These are phyloP conservation scores for Cygnus buccinator DNA, from an alignment of 2,113 vertebrate species.

Conservation along the genomic window DNA sequence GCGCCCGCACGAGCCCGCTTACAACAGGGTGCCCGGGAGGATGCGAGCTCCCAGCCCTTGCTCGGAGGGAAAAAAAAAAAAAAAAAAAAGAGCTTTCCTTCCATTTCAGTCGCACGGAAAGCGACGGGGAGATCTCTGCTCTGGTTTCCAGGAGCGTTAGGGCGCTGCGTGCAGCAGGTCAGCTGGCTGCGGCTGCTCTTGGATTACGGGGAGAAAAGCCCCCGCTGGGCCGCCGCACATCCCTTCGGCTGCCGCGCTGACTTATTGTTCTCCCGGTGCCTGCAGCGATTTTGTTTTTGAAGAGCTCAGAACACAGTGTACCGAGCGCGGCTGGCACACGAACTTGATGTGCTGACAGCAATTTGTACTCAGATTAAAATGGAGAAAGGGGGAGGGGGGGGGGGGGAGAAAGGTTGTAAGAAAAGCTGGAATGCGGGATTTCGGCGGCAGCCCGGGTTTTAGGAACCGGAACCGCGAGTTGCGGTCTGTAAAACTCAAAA, in stretches of 20 bases:
- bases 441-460: conserved; percentile 53
- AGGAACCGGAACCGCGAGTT: conserved; percentile 63
- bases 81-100: not conserved
- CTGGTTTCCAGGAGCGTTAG: conserved; percentile 52
- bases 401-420: conserved; percentile 60
- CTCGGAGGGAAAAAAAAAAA: not conserved
- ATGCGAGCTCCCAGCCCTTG: not conserved
- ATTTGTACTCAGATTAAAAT: conserved; percentile 84
- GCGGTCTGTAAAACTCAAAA: conserved; percentile 34
- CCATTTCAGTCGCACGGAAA: not conserved
- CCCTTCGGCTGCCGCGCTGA: conserved; percentile 78
- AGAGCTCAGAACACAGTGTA: conserved; percentile 85
- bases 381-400: conserved; percentile 48
- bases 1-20: not conserved
- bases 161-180: conserved; percentile 20
- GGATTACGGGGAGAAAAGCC: conserved; percentile 69
- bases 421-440: conserved; percentile 74
- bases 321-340: conserved; percentile 84
- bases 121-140: not conserved
- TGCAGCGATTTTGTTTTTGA: conserved; percentile 84
- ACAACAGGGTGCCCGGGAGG: not conserved
- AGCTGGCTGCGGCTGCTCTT: conserved; percentile 67
- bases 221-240: conserved; percentile 67
- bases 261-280: conserved; percentile 84
- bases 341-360: conserved; percentile 85